phyloP scores from a whole-genome alignment of 2,888 invertebrate species.

The Lucinisca nassula region DNA sequence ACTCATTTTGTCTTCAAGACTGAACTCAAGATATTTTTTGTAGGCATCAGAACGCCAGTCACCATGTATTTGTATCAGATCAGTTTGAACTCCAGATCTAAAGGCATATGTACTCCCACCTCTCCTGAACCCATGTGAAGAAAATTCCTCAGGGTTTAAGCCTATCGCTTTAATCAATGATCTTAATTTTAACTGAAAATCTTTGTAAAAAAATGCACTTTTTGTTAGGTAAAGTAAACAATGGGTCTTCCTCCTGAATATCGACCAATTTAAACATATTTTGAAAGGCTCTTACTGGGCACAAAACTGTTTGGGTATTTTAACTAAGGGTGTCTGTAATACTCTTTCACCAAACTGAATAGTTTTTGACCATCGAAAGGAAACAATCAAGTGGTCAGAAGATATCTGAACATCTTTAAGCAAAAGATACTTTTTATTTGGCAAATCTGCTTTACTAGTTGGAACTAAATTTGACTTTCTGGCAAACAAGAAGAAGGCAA shows the following conservation, averaged over 20 bases:
- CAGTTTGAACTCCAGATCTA: neutral
- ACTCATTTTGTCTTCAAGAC: neutral
- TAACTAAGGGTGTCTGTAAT: neutral
- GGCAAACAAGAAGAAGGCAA: no score
- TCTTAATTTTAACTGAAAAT: neutral
- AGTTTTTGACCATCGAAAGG: conserved; percentile 17
- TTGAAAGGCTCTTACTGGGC: conserved; percentile 11
- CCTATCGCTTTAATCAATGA: neutral
- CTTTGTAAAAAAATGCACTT: neutral
- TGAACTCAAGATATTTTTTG: neutral
- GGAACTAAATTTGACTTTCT: conserved; percentile 27
- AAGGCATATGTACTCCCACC: neutral
- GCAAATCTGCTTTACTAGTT: neutral
- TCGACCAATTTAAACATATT: neutral
- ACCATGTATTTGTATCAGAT: neutral
- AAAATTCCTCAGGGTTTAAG: neutral
- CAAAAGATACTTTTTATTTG: neutral
- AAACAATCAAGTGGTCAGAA: neutral
- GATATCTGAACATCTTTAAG: neutral
- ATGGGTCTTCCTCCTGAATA: neutral
- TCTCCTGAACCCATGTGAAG: neutral
- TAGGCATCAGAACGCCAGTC: neutral
- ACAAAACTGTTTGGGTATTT: neutral
- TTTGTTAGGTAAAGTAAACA: conserved; percentile 1
- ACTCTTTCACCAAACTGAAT: conserved; percentile 5